Evolutionary conservation across 2,797 vertebrate species (phyloP).

Genomic region (Hoplostethus mediterraneus): DNA sequence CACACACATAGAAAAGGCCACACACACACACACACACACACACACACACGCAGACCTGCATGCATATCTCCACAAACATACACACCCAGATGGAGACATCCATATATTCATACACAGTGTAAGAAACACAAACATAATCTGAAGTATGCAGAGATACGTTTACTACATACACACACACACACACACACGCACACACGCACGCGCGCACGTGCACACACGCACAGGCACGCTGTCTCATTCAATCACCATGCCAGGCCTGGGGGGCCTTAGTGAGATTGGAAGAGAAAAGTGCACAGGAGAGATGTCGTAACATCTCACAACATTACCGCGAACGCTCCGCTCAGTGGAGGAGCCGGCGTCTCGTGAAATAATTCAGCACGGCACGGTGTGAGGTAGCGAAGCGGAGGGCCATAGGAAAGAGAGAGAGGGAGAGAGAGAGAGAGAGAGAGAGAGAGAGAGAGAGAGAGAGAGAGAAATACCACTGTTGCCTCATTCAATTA

Average conservation of each 20-base stretch:
- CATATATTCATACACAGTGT: slow-evolving; percentile 18
- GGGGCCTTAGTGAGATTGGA: slow-evolving; percentile 30
- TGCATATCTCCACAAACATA: background rate
- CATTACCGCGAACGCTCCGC: slow-evolving; percentile 44
- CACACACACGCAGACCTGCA: slow-evolving; percentile 11
- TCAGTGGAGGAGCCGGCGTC: slow-evolving; percentile 49
- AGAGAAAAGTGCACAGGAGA: slow-evolving; percentile 37
- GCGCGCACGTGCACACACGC: background rate
- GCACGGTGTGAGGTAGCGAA: slow-evolving; percentile 49
- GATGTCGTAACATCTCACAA: slow-evolving; percentile 66
- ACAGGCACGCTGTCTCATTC: slow-evolving; percentile 50
- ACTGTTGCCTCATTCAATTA: slow-evolving; percentile 61
- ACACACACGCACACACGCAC: slow-evolving; percentile 5
- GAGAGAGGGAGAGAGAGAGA: slow-evolving; percentile 6
- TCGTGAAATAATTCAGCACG: slow-evolving; percentile 64
- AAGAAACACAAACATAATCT: slow-evolving; percentile 49
- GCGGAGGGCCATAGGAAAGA: slow-evolving; percentile 41
- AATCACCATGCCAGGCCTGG: slow-evolving; percentile 41
- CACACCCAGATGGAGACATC: background rate
- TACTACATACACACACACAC: slow-evolving; percentile 14
- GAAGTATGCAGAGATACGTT: slow-evolving; percentile 50
- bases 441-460: background rate
- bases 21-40: slow-evolving; percentile 6
- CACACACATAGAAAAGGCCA: slow-evolving; percentile 2
- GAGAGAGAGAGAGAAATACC: slow-evolving; percentile 19